Conservation (phyloP, 2,797 vertebrate genomes). For the Crax fasciolata region DNA sequence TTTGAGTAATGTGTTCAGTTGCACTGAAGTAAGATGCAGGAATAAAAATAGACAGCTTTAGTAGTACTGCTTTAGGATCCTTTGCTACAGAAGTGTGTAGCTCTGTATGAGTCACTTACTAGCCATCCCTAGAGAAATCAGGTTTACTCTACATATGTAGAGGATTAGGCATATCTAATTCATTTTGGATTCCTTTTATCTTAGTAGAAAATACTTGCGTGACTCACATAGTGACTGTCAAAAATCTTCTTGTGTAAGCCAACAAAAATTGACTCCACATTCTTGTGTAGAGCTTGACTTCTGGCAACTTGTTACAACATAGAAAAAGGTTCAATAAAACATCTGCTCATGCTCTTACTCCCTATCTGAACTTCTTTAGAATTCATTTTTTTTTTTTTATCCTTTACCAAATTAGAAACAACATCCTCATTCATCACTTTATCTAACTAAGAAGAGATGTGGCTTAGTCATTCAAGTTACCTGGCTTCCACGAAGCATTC, state of each 20-base stretch:
- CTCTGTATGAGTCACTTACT: slow-evolving; percentile 16
- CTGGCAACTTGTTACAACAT: not conserved
- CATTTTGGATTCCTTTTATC: not conserved
- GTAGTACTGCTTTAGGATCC: not conserved
- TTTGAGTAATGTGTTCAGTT: not conserved
- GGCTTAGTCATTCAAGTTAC: not conserved
- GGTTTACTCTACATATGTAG: not conserved
- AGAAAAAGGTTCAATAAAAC: not conserved
- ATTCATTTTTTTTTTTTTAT: not conserved
- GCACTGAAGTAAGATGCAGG: not conserved
- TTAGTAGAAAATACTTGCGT: not conserved
- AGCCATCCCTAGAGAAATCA: slow-evolving; percentile 2
- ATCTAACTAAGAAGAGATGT: not conserved
- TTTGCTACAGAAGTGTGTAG: not conserved
- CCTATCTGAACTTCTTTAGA: not conserved
- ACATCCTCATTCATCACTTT: not conserved
- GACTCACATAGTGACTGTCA: not conserved
- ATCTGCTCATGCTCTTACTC: not conserved
- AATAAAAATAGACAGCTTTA: slow-evolving; percentile 32
- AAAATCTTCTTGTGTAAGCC: not conserved
- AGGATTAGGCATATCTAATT: slow-evolving; percentile 3
- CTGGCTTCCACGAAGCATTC: not conserved
- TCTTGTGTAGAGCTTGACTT: not conserved
- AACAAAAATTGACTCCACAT: not conserved
- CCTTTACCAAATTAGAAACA: not conserved